These are phyloP conservation scores for Hemicrepidius hirtus DNA, from an alignment of 2,888 invertebrate genomes.

Conservation along the genomic window DNA sequence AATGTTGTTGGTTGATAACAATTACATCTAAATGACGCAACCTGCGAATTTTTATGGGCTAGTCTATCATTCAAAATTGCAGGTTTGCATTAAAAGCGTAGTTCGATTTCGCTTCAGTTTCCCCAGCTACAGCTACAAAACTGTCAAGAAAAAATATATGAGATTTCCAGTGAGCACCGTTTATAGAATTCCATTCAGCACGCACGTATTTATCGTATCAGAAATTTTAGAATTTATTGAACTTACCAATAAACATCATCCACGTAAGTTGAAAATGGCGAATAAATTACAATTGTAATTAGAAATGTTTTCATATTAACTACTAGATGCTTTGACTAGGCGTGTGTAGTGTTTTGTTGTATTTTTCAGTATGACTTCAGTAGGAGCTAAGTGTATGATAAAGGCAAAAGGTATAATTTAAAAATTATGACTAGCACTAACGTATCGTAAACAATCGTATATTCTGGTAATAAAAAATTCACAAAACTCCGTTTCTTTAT, in stretches of 20 bases:
- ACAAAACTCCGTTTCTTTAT: constrained; percentile 20
- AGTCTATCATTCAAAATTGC: constrained; percentile 12
- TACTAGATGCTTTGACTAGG: too few relatives aligned
- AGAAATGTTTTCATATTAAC: background rate
- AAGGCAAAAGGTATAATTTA: background rate
- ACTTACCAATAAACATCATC: constrained; percentile 12
- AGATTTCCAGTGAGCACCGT: constrained; percentile 31
- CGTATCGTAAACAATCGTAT: background rate
- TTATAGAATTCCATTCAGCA: constrained; percentile 36
- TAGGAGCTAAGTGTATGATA: background rate
- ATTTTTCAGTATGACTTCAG: background rate
- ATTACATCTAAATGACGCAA: background rate
- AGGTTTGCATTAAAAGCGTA: constrained; percentile 22
- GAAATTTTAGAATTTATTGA: constrained; percentile 32
- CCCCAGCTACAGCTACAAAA: constrained; percentile 26
- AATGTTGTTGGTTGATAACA: background rate
- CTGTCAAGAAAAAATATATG: constrained; percentile 40
- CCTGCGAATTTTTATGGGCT: background rate
- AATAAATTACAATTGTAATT: background rate
- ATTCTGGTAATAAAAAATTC: constrained; percentile 23
- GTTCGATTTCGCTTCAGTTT: constrained; percentile 34
- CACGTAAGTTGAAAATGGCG: background rate
- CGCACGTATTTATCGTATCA: constrained; percentile 34
- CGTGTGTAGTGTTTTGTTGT: too few relatives aligned
- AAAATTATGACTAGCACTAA: constrained; percentile 1